Evolutionary conservation across 2,797 vertebrate species (phyloP), one percentile per base, ranked within the genome.

Genomic region (Macrochelys suwanniensis): DNA sequence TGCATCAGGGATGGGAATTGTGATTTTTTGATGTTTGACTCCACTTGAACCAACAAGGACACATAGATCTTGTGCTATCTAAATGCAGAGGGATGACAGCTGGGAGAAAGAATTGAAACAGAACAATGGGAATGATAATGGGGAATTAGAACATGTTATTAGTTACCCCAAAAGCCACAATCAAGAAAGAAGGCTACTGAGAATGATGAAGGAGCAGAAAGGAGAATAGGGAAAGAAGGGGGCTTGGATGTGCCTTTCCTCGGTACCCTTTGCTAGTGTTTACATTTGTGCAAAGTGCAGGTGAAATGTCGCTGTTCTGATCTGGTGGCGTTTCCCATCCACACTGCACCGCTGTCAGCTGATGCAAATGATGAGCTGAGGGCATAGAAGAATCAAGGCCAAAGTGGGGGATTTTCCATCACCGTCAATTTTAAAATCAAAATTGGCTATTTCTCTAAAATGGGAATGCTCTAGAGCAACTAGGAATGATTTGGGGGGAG

Each of bases 361-460:
- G 88, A 47, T 49, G 2, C 2, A 0, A 7, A 0, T 19, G n/a
- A 47, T 47, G 33, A 16, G 50, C 26, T 6, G 37, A 37, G n/a
- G 23, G 19, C 37, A 42, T 4, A 42, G 37, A 74, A 74, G 37
- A 74, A 37, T 25, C 21, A 23, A 74, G 19, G 8, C 33, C 37
- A 25, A 61, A 61, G 31, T 17, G 31, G 31, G 15, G 59, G 59
- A 33, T 31, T 61, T 61, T 61, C 59, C 3, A 61, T 61, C 59
- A 61, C 31, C 3, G 31, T 15, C 31, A 16, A 61, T 61, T 61
- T n/a, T 61, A 33, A 61, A 61, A 16, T 61, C 31, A 33, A 61
- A 33, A 17, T 17, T 61, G 31, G 31, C 3, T 16, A 7, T 61
- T 61, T 61, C 59, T 61, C 31, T 33, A 61, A 33, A 61, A 61